phyloP scores from a whole-genome alignment of 2,888 invertebrate species.

The Piscicola geometra region DNA sequence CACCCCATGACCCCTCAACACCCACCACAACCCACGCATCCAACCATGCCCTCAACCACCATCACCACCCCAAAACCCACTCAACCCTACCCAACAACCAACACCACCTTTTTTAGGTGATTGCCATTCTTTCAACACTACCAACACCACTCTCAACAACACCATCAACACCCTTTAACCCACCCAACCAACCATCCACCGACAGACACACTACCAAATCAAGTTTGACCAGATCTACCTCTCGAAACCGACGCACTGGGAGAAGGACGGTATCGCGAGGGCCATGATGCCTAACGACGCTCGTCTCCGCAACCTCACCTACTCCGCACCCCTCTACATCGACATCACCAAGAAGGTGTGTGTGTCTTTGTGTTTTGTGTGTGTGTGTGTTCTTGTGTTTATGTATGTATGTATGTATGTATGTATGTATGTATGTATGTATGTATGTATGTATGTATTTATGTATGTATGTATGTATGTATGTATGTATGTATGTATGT shows the following conservation, averaged over 20 bases:
- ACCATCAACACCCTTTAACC: too few relatives aligned
- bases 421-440: not conserved
- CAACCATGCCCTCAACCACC: too few relatives aligned
- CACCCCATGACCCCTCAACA: too few relatives aligned
- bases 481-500: too few relatives aligned
- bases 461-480: too few relatives aligned
- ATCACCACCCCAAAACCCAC: too few relatives aligned
- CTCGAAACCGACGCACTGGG: conserved; percentile 99
- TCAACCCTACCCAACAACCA: too few relatives aligned
- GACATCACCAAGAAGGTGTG: conserved; percentile 93
- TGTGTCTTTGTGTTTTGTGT: not conserved
- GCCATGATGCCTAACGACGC: conserved; percentile 99
- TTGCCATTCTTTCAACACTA: too few relatives aligned
- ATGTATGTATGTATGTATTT: too few relatives aligned
- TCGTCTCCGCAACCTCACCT: conserved; percentile 88
- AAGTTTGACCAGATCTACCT: conserved; percentile 99
- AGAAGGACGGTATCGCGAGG: conserved; percentile 97
- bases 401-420: not conserved
- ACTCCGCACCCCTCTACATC: conserved; percentile 96
- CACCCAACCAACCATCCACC: conserved; percentile 24
- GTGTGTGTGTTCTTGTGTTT: not conserved
- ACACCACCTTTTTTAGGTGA: too few relatives aligned
- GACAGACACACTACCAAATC: conserved; percentile 75
- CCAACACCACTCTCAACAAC: too few relatives aligned
- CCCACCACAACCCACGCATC: too few relatives aligned